phyloP scores from a whole-genome alignment of 35 echinoderm and acorn worm species.

The Ptychodera flava region DNA sequence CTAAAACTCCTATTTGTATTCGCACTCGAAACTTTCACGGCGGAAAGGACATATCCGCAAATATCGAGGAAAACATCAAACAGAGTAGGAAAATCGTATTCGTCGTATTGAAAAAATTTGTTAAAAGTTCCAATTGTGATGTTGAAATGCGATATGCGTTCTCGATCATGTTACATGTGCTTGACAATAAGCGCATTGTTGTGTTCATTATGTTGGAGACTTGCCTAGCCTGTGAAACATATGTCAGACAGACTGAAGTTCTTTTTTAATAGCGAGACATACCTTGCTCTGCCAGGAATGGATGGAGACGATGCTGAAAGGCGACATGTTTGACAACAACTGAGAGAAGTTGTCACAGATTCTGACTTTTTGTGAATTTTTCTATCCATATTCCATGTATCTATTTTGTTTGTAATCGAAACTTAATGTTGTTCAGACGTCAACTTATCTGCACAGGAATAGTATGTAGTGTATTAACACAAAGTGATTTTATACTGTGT shows the following conservation, averaged over 20 bases:
- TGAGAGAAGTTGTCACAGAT: too few species aligned
- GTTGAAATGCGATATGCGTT: not conserved
- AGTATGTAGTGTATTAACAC: too few species aligned
- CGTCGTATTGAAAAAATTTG: not conserved
- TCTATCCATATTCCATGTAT: too few species aligned
- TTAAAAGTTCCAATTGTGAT: not conserved
- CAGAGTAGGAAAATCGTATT: not conserved
- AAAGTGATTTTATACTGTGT: too few species aligned
- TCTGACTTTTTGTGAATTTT: too few species aligned
- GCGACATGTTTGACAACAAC: too few species aligned
- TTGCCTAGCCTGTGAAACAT: not conserved
- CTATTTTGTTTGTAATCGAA: too few species aligned
- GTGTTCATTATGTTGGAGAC: not conserved
- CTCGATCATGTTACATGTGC: not conserved
- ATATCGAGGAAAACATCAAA: not conserved
- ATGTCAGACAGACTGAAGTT: not conserved
- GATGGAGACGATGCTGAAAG: too few species aligned
- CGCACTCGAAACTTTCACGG: not conserved
- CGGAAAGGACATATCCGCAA: not conserved
- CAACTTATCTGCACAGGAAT: too few species aligned
- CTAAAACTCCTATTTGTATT: not conserved
- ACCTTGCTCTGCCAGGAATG: not conserved
- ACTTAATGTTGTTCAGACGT: too few species aligned
- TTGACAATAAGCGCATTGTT: not conserved
- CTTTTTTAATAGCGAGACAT: not conserved